Evolutionary conservation across 2,113 vertebrate species (phyloP).

Genomic region (Oryctolagus cuniculus): DNA sequence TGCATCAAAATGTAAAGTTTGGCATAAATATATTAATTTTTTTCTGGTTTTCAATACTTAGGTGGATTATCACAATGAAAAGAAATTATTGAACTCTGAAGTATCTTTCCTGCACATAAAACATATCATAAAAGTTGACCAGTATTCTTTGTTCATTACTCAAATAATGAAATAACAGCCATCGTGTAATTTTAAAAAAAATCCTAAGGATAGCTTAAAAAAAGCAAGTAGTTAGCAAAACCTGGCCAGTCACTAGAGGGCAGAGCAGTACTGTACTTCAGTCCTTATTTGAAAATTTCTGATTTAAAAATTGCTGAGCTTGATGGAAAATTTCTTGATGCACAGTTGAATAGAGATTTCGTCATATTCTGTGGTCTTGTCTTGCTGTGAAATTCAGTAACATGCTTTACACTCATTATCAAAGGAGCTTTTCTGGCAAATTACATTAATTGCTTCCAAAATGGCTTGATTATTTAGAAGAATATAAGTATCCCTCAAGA

Average conservation of each 20-base stretch:
- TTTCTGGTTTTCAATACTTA: not conserved
- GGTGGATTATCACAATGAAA: not conserved
- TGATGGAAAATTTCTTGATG: slow-evolving; percentile 48
- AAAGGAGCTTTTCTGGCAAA: slow-evolving; percentile 60
- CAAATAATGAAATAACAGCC: not conserved
- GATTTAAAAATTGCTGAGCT: slow-evolving; percentile 68
- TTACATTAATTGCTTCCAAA: slow-evolving; percentile 66
- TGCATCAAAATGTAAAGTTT: slow-evolving; percentile 37
- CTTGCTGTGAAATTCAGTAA: slow-evolving; percentile 68
- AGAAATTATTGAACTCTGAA: not conserved
- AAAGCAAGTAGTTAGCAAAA: slow-evolving; percentile 1
- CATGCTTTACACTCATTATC: slow-evolving; percentile 59
- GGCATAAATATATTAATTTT: not conserved
- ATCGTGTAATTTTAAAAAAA: not conserved
- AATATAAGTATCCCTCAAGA: slow-evolving; percentile 34
- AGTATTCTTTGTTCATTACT: not conserved
- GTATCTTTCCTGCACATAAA: not conserved
- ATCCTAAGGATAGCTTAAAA: not conserved
- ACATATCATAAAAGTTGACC: not conserved
- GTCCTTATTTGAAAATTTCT: slow-evolving; percentile 55
- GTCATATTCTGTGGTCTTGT: slow-evolving; percentile 48
- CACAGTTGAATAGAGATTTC: slow-evolving; percentile 41
- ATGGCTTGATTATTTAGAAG: slow-evolving; percentile 65
- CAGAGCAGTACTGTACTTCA: slow-evolving; percentile 79
- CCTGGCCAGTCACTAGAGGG: slow-evolving; percentile 85